phyloP scores from a whole-genome alignment of 2,888 invertebrate genomes.

The Neoaliturus tenellus region DNA sequence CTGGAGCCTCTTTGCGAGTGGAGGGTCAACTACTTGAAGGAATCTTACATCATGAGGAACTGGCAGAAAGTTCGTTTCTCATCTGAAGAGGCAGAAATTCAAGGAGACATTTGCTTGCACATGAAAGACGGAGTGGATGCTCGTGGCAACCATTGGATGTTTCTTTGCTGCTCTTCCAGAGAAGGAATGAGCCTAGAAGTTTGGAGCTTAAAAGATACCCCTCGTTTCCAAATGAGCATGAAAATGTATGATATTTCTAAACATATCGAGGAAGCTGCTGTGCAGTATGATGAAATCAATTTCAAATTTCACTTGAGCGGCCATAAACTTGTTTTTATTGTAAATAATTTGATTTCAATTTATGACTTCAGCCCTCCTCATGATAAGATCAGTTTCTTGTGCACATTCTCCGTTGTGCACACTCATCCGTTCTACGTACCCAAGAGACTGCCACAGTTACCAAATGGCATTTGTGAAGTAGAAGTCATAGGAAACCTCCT shows the following conservation, averaged over 20 bases:
- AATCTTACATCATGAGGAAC: slow-evolving; percentile 17
- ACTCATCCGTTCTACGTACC: slow-evolving; percentile 20
- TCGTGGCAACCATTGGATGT: slow-evolving; percentile 21
- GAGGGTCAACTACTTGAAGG: slow-evolving; percentile 31
- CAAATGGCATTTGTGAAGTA: slow-evolving; percentile 13
- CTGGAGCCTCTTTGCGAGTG: slow-evolving; percentile 37
- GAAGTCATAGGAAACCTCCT: slow-evolving; percentile 9
- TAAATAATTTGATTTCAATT: slow-evolving; percentile 22
- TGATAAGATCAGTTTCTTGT: slow-evolving; percentile 6
- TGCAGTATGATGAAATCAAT: slow-evolving; percentile 12
- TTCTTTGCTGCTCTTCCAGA: slow-evolving; percentile 27
- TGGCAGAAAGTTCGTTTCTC: slow-evolving; percentile 3
- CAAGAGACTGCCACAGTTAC: slow-evolving; percentile 4
- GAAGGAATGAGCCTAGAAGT: slow-evolving; percentile 33
- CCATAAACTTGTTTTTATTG: slow-evolving; percentile 20
- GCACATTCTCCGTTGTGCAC: slow-evolving; percentile 9
- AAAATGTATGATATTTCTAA: slow-evolving; percentile 39
- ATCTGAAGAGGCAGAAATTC: slow-evolving; percentile 23
- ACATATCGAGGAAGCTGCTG: slow-evolving; percentile 28
- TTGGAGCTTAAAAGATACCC: slow-evolving; percentile 20
- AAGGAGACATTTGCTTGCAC: neutral
- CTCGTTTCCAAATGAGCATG: neutral
- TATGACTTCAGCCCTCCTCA: slow-evolving; percentile 22
- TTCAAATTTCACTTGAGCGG: slow-evolving; percentile 28
- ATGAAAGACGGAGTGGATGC: slow-evolving; percentile 30